phyloP scores from a whole-genome alignment of 2,797 vertebrate genomes.

The Acanthiza pusilla region DNA sequence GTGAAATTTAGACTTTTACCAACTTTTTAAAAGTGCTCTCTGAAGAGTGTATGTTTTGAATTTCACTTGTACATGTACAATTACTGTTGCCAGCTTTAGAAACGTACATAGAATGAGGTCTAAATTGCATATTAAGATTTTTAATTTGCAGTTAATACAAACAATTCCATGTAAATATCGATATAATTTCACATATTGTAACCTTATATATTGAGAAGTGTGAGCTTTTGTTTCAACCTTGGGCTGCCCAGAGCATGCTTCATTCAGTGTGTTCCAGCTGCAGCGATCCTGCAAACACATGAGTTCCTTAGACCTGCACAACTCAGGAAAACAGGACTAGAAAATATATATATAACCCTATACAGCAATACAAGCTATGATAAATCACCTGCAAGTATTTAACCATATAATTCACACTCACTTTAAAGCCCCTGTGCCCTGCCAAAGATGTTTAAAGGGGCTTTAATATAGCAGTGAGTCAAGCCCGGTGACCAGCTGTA shows the following conservation, averaged over 20 bases:
- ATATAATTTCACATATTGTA: slow-evolving; percentile 22
- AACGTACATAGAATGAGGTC: neutral
- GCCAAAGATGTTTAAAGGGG: slow-evolving; percentile 22
- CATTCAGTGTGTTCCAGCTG: neutral
- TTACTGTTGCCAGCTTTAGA: neutral
- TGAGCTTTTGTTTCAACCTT: slow-evolving; percentile 5
- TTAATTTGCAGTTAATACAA: slow-evolving; percentile 46
- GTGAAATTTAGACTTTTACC: slow-evolving; percentile 36
- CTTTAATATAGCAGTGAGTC: slow-evolving; percentile 7
- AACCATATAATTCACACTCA: slow-evolving; percentile 48
- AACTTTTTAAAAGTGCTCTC: slow-evolving; percentile 36
- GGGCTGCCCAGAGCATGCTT: neutral
- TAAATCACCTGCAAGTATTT: slow-evolving; percentile 46
- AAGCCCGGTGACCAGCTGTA: slow-evolving; percentile 10
- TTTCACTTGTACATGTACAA: neutral
- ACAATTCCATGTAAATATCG: slow-evolving; percentile 31
- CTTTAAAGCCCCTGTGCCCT: slow-evolving; percentile 28
- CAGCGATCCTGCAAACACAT: neutral
- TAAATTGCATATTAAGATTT: slow-evolving; percentile 32
- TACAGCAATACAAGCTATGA: neutral
- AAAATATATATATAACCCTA: neutral
- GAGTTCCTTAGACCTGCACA: neutral
- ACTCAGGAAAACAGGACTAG: neutral
- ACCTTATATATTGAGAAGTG: neutral
- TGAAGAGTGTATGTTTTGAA: slow-evolving; percentile 18